phyloP scores from a whole-genome alignment of 2,797 vertebrate species.

The Paramormyrops hopkinsi region DNA sequence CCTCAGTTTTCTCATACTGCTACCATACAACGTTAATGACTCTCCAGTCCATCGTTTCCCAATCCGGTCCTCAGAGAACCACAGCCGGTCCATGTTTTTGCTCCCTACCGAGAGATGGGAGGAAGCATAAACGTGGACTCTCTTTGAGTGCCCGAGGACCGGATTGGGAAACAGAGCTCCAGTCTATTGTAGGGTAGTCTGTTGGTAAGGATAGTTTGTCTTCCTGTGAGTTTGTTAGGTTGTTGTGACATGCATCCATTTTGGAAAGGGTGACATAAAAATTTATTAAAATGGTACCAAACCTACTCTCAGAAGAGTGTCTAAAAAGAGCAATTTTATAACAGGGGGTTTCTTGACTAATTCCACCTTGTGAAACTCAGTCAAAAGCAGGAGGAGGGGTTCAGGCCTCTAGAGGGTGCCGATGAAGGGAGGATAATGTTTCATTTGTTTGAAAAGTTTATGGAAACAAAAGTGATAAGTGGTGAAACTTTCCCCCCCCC shows the following conservation, averaged over 20 bases:
- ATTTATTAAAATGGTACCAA: not conserved
- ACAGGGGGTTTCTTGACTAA: too few species aligned
- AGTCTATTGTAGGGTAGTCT: not conserved
- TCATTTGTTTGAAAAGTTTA: not conserved
- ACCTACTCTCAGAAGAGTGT: not conserved
- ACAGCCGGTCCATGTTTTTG: not conserved
- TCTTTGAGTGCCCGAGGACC: not conserved
- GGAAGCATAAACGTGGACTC: not conserved
- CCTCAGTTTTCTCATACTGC: not conserved
- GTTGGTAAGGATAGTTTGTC: not conserved
- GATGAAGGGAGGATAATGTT: not conserved
- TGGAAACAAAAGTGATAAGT: not conserved
- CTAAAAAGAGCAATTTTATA: not conserved
- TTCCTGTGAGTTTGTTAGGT: not conserved
- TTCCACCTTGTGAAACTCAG: not conserved
- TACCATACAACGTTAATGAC: not conserved
- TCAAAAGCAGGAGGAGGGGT: not conserved
- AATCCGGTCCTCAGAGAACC: not conserved
- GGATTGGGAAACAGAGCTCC: not conserved
- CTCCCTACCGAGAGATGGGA: not conserved
- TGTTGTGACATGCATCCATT: not conserved
- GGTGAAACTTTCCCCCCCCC: not conserved
- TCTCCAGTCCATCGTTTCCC: not conserved
- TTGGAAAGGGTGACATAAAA: not conserved
- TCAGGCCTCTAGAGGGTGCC: not conserved